Evolutionary conservation across 2,113 vertebrate species (phyloP), one percentile per base, ranked within the genome.

Genomic region (Polypterus senegalus): DNA sequence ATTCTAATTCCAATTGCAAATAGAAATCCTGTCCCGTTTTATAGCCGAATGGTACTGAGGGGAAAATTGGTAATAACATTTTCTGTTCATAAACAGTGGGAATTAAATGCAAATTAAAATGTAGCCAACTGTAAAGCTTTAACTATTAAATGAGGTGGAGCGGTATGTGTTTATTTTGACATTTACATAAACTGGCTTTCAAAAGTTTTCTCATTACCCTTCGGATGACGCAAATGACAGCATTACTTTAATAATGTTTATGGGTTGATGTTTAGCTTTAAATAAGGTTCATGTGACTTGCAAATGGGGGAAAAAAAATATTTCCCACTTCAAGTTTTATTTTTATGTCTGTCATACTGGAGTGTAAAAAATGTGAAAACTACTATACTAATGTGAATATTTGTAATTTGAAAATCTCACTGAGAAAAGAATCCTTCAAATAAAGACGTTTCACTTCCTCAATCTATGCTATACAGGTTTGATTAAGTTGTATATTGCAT

Each of bases 91-190:
- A 48, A 56, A 54, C 61, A 56, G 46, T 63, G 61, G 53, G 44
- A 56, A 57, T 63, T 10, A 56, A 63, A 63, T 11, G 3, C 54
- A 63, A 62, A 63, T 63, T 57, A 63, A 63, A 63, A 63, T 7
- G 7, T 9, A 63, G 9, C 46, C 61, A 63, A 63, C 61, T 55
- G 54, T 62, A 62, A 62, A 54, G 9, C 54, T 44, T 63, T 3
- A 48, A 55, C 46, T 53, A 27, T 53, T 61, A 53, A 52, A 57
- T 57, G 54, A 63, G 57, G 53, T 9, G 47, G 46, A 27, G 10
- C 54, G 47, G 7, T 48, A 63, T 63, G 61, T 47, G 57, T 48
- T 63, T 48, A n/a, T 8, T 58, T 64, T 59, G 56, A 44, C 56
- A 47, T 59, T 64, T 58, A 53, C 44, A 58, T 43, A 46, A 63